Percentiles rank a stretch among this genome's conserved stretches.
These are phyloP conservation scores for Scomberomorus guttatus DNA, from an alignment of 2,797 vertebrate species.

Conservation along the genomic window DNA sequence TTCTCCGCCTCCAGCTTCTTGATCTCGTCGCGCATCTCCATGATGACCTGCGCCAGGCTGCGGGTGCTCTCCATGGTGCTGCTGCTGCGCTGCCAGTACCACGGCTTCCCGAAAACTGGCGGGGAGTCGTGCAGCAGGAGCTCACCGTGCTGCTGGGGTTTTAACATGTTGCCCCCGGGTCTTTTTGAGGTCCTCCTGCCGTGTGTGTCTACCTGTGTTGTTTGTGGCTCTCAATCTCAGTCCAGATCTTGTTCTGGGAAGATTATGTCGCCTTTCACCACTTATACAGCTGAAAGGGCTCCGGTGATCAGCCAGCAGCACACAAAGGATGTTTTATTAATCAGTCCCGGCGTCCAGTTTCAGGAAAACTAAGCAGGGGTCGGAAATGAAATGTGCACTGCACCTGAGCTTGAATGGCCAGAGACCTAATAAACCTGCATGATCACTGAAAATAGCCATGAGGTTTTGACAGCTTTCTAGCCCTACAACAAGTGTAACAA, in stretches of 20 bases:
- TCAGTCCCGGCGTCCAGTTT: constrained; percentile 79
- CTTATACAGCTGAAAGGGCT: constrained; percentile 82
- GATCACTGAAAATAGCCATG: not conserved
- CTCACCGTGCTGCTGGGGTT: constrained; percentile 63
- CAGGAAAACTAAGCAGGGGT: constrained; percentile 79
- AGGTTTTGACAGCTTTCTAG: not conserved
- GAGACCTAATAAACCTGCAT: constrained; percentile 25
- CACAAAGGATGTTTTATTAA: constrained; percentile 86
- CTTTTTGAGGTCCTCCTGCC: constrained; percentile 31
- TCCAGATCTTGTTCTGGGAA: constrained; percentile 79
- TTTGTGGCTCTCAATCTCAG: constrained; percentile 82
- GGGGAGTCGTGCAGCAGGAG: constrained; percentile 50
- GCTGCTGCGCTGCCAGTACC: constrained; percentile 78
- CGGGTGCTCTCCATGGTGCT: constrained; percentile 87
- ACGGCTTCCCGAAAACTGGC: constrained; percentile 78
- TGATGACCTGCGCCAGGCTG: constrained; percentile 87
- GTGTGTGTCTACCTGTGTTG: constrained; percentile 26
- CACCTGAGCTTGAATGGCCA: constrained; percentile 28
- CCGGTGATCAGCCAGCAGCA: constrained; percentile 78
- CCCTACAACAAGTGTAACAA: not conserved
- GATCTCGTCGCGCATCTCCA: constrained; percentile 91
- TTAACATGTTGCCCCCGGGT: constrained; percentile 68
- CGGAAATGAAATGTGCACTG: constrained; percentile 78
- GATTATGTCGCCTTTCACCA: constrained; percentile 88
- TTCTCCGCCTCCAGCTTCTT: constrained; percentile 91